Evolutionary conservation across 1,140 invertebrate genomes (phyloP), one percentile per base, ranked within the genome.

Genomic region (Lordiphosa collinella): DNA sequence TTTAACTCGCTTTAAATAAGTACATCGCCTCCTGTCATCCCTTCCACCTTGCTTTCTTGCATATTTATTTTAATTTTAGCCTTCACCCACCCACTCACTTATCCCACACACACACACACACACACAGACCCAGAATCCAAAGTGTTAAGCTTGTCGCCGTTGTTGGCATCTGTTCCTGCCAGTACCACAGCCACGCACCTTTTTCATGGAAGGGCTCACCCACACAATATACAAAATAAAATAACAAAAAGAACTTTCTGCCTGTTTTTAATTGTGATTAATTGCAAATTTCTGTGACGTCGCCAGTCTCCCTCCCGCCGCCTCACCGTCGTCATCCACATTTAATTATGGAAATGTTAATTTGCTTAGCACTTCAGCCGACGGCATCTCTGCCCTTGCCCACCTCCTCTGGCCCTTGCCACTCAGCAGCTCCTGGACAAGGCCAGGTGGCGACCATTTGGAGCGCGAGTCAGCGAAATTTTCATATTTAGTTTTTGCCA

Each of bases 301-400:
- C 38, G 16, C 41, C 11, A 7, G 18, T 18, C 4, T 37, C 12
- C 0, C 14, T 31, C 7, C 36, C 29, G 12, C 12, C 29, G n/a
- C 16, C 11, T 4, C 18, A 0, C 37, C 51, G 22, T 44, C 69
- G 69, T 69, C 59, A 65, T 79, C 75, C 73, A 65, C 49, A 72
- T 80, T 76, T 82, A 82, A 84, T 82, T 82, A 82, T 82, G 76
- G 54, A 82, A 82, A 82, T 82, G 73, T 82, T 84, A 68, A 82
- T 84, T 84, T 82, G 76, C 70, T 76, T 73, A 78, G 78, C 76
- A 84, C 78, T 82, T 67, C 53, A 68, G 65, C 22, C 52, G 55
- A 47, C 37, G 49, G 54, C 41, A 57, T 16, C 34, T 36, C 18
- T n/a, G n/a, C n/a, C n/a, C n/a, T n/a, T n/a, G n/a, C n/a, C n/a